These are phyloP conservation scores for Nannobrachium achirus DNA, from an alignment of 2,113 vertebrate genomes.

Conservation along the genomic window DNA sequence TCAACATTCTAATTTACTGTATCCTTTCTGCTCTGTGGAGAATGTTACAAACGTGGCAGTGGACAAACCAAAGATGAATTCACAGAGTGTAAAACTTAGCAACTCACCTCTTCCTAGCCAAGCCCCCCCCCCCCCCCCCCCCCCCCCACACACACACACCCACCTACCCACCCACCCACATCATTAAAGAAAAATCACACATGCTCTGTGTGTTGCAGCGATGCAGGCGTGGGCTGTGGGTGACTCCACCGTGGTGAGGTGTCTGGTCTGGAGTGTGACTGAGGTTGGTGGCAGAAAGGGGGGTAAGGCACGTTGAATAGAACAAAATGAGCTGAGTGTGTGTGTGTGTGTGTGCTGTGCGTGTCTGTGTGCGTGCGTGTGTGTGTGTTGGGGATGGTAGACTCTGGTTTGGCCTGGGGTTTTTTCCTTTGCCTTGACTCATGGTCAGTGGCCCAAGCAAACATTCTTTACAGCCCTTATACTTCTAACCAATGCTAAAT, in stretches of 20 bases:
- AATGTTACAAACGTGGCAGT: too few species aligned
- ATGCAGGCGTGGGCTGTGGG: conserved; percentile 38
- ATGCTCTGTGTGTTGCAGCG: conserved; percentile 27
- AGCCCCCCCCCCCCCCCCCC: too few species aligned
- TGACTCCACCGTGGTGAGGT: conserved; percentile 42
- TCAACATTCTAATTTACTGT: not conserved
- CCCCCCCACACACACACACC: conserved; percentile 37
- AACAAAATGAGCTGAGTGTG: too few species aligned
- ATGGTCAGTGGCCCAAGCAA: not conserved
- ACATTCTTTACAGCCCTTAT: conserved; percentile 1
- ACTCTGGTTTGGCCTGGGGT: too few species aligned
- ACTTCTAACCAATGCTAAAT: conserved; percentile 1
- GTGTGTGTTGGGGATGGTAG: conserved; percentile 2
- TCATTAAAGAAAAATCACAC: conserved; percentile 25
- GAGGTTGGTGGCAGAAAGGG: too few species aligned
- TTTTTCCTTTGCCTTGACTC: conserved; percentile 40
- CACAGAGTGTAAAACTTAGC: conserved; percentile 19
- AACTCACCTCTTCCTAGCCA: conserved; percentile 16
- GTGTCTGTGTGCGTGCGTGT: too few species aligned
- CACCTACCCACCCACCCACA: too few species aligned
- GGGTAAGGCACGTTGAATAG: too few species aligned
- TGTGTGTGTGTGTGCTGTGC: too few species aligned
- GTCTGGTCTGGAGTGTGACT: too few species aligned
- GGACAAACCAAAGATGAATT: conserved; percentile 31
- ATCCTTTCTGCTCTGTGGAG: too few species aligned